Conservation (phyloP, 2,888 invertebrate species). For the Nomada ferruginata region DNA sequence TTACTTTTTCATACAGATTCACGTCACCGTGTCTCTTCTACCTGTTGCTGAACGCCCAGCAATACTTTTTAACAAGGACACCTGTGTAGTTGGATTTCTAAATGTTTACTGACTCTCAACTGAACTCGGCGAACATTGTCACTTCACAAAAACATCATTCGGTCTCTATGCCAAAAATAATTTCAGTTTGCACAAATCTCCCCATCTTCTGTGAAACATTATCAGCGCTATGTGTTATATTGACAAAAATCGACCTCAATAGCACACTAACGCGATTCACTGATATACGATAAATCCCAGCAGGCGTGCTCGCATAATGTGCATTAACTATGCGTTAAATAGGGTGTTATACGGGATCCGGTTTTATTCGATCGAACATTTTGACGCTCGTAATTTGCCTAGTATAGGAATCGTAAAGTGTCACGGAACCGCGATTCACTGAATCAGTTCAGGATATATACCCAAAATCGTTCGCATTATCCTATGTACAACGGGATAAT, state of each 20-base stretch:
- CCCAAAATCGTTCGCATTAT: slow-evolving; percentile 48
- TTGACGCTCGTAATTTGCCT: slow-evolving; percentile 24
- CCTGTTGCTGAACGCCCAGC: too few relatives aligned
- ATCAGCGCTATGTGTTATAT: too few relatives aligned
- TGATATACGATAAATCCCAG: slow-evolving; percentile 16
- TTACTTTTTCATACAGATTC: too few relatives aligned
- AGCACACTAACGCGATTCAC: slow-evolving; percentile 4
- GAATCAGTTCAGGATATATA: slow-evolving; percentile 43
- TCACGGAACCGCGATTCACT: slow-evolving; percentile 39
- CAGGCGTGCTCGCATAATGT: not conserved
- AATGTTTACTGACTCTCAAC: too few relatives aligned
- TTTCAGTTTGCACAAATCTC: too few relatives aligned
- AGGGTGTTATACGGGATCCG: slow-evolving; percentile 28
- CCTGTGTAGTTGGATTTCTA: too few relatives aligned
- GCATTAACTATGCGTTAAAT: slow-evolving; percentile 41
- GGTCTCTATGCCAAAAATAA: too few relatives aligned
- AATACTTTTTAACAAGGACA: too few relatives aligned
- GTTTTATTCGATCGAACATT: slow-evolving; percentile 21
- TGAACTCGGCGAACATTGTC: too few relatives aligned
- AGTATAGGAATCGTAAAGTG: slow-evolving; percentile 32
- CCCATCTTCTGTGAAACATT: too few relatives aligned
- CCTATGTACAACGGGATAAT: slow-evolving; percentile 12
- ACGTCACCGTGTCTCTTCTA: too few relatives aligned
- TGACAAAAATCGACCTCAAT: not conserved
- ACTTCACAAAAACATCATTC: too few relatives aligned